phyloP scores from a whole-genome alignment of 1,140 invertebrate species.

The Platorchestia sp. region DNA sequence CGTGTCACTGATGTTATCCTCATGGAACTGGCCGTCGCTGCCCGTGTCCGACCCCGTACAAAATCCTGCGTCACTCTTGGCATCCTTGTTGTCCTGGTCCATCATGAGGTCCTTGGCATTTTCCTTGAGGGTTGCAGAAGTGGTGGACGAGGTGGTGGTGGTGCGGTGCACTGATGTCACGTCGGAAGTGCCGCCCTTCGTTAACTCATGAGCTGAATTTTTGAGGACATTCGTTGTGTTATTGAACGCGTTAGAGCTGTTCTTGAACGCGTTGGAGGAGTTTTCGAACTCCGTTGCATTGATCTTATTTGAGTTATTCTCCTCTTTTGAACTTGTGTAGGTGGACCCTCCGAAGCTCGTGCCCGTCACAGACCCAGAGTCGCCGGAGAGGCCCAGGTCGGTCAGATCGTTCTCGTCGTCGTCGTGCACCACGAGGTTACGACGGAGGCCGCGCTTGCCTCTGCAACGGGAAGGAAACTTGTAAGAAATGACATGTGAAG shows the following conservation, averaged over 20 bases:
- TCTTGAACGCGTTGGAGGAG: not conserved
- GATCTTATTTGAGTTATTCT: not conserved
- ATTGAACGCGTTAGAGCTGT: not conserved
- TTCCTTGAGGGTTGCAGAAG: not conserved
- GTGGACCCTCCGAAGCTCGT: not conserved
- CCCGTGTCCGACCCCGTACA: slow-evolving; percentile 67
- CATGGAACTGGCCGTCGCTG: slow-evolving; percentile 81
- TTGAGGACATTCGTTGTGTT: not conserved
- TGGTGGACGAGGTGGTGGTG: not conserved
- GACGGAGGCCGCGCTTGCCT: slow-evolving; percentile 77
- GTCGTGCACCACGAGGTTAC: slow-evolving; percentile 75
- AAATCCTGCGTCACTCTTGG: slow-evolving; percentile 67
- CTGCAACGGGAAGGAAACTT: not conserved
- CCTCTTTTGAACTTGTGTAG: not conserved
- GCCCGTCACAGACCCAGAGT: slow-evolving; percentile 68
- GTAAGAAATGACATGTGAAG: too few species aligned
- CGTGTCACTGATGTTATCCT: slow-evolving; percentile 84
- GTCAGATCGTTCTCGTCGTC: slow-evolving; percentile 86
- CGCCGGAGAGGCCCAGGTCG: slow-evolving; percentile 84
- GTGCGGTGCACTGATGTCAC: not conserved
- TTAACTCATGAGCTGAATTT: not conserved
- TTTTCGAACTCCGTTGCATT: not conserved
- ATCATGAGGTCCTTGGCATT: not conserved
- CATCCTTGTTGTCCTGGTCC: slow-evolving; percentile 64
- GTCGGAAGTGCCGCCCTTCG: not conserved